Conservation (phyloP, 2,888 invertebrate species). For the Blastobasis adustella region DNA sequence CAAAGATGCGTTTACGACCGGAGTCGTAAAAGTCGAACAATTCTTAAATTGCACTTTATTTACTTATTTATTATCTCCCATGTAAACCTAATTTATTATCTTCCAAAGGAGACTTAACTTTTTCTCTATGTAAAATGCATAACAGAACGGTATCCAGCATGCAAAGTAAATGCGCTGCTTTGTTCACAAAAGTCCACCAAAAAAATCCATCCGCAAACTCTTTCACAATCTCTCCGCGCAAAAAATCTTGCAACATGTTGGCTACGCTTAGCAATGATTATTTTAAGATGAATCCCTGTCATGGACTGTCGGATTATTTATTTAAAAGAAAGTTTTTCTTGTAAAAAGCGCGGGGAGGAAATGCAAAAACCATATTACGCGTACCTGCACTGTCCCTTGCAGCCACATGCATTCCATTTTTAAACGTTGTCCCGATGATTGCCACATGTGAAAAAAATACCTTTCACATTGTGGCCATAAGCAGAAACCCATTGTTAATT, state of each 20-base stretch:
- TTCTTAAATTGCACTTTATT: too few relatives aligned
- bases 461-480: conserved; percentile 31
- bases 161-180: too few relatives aligned
- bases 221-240: conserved; percentile 13
- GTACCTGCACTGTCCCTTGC: conserved; percentile 67
- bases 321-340: conserved; percentile 75
- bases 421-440: conserved; percentile 46
- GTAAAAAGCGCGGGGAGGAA: conserved; percentile 71
- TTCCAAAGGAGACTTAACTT: too few relatives aligned
- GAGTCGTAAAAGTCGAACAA: too few relatives aligned
- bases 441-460: conserved; percentile 48
- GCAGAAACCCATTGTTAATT: conserved; percentile 52
- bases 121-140: too few relatives aligned
- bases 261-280: conserved; percentile 52
- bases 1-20: too few relatives aligned
- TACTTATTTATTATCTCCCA: too few relatives aligned
- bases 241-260: conserved; percentile 21
- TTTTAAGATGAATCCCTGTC: conserved; percentile 69
- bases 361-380: conserved; percentile 65
- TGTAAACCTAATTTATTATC: too few relatives aligned
- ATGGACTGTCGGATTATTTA: conserved; percentile 68
- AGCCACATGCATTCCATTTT: conserved; percentile 65
- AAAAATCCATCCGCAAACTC: background rate
- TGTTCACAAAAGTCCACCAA: too few relatives aligned
- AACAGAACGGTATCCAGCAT: too few relatives aligned